Conservation (phyloP, 2,888 invertebrate genomes). For the Clanis bilineata region DNA sequence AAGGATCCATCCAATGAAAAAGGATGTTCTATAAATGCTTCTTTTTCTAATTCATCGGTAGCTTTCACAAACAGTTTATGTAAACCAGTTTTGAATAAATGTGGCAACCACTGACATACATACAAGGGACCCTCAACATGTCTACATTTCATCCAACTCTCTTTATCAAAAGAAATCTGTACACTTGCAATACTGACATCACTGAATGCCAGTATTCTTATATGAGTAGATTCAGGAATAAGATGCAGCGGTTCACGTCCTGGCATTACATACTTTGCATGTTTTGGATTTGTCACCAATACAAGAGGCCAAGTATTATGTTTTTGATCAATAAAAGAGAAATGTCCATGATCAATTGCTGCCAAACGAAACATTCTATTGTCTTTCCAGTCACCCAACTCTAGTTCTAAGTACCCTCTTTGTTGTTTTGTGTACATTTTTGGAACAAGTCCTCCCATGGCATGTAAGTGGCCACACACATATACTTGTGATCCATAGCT, state of each 20-base stretch:
- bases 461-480: slow-evolving; percentile 95
- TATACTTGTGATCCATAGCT: slow-evolving; percentile 86
- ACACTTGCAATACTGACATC: slow-evolving; percentile 84
- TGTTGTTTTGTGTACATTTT: slow-evolving; percentile 94
- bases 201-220: slow-evolving; percentile 92
- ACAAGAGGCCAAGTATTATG: slow-evolving; percentile 91
- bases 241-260: slow-evolving; percentile 87
- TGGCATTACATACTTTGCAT: slow-evolving; percentile 88
- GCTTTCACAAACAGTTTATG: slow-evolving; percentile 85
- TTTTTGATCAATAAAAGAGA: slow-evolving; percentile 91
- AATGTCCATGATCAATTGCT: slow-evolving; percentile 94
- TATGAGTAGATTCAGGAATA: slow-evolving; percentile 87
- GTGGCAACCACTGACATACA: slow-evolving; percentile 88
- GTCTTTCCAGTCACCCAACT: slow-evolving; percentile 96
- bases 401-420: slow-evolving; percentile 92
- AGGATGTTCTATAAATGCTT: slow-evolving; percentile 83
- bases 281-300: slow-evolving; percentile 95
- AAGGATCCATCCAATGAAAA: slow-evolving; percentile 90
- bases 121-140: slow-evolving; percentile 86
- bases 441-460: slow-evolving; percentile 88
- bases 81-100: slow-evolving; percentile 83
- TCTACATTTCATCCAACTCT: slow-evolving; percentile 84
- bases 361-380: slow-evolving; percentile 91
- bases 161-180: slow-evolving; percentile 85
- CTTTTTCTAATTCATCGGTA: slow-evolving; percentile 81